Conservation (phyloP, 2,113 vertebrate genomes). For the Gracilinanus agilis region DNA sequence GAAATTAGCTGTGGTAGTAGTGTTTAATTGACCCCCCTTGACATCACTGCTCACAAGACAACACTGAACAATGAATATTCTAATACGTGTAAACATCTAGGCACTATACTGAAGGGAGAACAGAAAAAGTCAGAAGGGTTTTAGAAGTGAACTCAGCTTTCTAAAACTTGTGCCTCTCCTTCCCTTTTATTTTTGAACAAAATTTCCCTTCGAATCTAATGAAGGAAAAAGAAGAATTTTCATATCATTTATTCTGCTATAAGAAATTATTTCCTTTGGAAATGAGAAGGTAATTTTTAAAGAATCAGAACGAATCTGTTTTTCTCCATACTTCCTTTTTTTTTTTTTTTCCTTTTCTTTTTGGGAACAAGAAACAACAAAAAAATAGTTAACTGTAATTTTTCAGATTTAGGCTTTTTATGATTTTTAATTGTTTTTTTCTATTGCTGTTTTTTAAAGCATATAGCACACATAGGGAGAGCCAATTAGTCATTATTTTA, state of each 20-base stretch:
- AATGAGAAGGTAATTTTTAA: conserved; percentile 55
- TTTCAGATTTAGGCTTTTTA: conserved; percentile 15
- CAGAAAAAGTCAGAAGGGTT: conserved; percentile 31
- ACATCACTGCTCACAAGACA: conserved; percentile 33
- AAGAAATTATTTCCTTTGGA: conserved; percentile 58
- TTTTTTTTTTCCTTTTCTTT: conserved; percentile 49
- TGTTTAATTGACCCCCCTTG: conserved; percentile 53
- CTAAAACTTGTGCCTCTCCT: background rate
- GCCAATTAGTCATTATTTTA: background rate
- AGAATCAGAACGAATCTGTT: conserved; percentile 44
- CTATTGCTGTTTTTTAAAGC: conserved; percentile 19
- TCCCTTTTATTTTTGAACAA: background rate
- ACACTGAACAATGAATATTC: conserved; percentile 29
- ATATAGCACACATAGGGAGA: background rate
- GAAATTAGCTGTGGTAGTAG: conserved; percentile 39
- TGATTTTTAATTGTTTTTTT: conserved; percentile 54
- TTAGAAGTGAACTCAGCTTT: background rate
- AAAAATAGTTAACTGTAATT: background rate
- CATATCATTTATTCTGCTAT: conserved; percentile 46
- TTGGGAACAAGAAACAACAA: conserved; percentile 51
- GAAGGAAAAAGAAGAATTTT: conserved; percentile 31
- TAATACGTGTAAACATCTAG: background rate
- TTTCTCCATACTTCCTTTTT: conserved; percentile 47
- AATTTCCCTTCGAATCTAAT: background rate
- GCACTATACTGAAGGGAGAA: conserved; percentile 7